These are phyloP conservation scores for Psilanteris sp. DNA, from an alignment of 1,140 invertebrate species.

Conservation along the genomic window DNA sequence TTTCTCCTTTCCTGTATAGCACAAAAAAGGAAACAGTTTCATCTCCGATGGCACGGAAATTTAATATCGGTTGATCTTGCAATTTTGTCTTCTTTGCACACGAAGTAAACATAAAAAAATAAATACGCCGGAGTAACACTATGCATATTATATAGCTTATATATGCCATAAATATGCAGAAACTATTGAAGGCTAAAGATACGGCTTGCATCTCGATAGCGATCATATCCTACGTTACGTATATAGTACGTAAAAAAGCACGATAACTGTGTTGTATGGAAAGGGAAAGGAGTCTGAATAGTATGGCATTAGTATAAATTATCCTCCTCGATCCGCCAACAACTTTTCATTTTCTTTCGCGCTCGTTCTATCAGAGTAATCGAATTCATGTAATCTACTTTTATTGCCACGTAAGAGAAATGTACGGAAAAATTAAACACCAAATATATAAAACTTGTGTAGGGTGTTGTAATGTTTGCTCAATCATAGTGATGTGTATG, in stretches of 20 bases:
- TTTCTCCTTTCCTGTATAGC: too few species aligned
- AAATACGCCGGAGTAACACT: slow-evolving; percentile 24
- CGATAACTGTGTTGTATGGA: slow-evolving; percentile 24
- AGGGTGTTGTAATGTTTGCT: slow-evolving; percentile 11
- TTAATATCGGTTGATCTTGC: slow-evolving; percentile 25
- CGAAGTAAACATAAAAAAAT: slow-evolving; percentile 19
- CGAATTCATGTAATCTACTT: slow-evolving; percentile 13
- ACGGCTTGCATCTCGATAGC: slow-evolving; percentile 22
- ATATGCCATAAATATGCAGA: slow-evolving; percentile 24
- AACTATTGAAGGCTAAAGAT: slow-evolving; percentile 28
- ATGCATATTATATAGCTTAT: slow-evolving; percentile 30
- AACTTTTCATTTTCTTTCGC: slow-evolving; percentile 37
- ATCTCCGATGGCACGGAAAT: too few species aligned
- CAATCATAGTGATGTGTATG: slow-evolving; percentile 4
- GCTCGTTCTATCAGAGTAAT: slow-evolving; percentile 7
- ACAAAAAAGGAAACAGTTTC: too few species aligned
- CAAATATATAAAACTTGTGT: neutral
- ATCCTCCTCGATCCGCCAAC: slow-evolving; percentile 12
- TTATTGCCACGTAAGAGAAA: neutral
- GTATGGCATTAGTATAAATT: slow-evolving; percentile 33
- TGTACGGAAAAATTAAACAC: slow-evolving; percentile 1
- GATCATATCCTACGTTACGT: slow-evolving; percentile 26
- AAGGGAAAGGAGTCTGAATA: slow-evolving; percentile 29
- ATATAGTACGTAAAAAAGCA: slow-evolving; percentile 31
- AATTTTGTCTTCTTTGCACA: slow-evolving; percentile 9